Conservation (phyloP, 2,797 vertebrate species). For the Siniperca scherzeri region DNA sequence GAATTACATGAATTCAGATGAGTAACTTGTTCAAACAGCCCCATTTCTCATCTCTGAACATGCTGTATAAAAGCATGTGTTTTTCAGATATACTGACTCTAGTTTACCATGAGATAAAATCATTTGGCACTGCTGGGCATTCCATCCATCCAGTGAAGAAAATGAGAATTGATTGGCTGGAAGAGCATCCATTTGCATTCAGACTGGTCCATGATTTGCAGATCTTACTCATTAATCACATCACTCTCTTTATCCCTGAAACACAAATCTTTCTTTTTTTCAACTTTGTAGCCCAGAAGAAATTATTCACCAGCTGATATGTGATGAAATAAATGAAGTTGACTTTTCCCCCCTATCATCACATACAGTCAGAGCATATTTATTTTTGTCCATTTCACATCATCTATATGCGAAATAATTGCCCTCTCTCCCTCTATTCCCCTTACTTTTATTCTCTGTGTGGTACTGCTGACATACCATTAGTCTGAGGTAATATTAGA, state of each 20-base stretch:
- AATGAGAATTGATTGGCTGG: constrained; percentile 67
- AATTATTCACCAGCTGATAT: constrained; percentile 42
- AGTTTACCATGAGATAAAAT: constrained; percentile 45
- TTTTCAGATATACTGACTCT: constrained; percentile 20
- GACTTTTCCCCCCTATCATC: constrained; percentile 28
- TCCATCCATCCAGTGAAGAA: constrained; percentile 47
- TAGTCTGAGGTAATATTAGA: constrained; percentile 22
- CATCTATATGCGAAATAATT: constrained; percentile 47
- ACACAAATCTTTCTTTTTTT: constrained; percentile 9
- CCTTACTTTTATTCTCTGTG: constrained; percentile 8
- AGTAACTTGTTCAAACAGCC: not conserved
- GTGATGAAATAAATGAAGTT: constrained; percentile 52
- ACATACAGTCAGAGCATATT: constrained; percentile 43
- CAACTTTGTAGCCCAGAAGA: constrained; percentile 40
- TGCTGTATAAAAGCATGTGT: not conserved
- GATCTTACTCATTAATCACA: constrained; percentile 61
- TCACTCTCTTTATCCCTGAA: constrained; percentile 42
- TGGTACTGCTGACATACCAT: constrained; percentile 14
- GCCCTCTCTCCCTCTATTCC: not conserved
- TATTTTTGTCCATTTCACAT: constrained; percentile 59
- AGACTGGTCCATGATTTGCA: constrained; percentile 37
- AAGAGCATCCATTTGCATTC: constrained; percentile 62
- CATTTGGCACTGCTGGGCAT: constrained; percentile 25
- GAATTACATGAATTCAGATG: not conserved
- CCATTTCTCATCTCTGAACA: not conserved